Percentiles rank a stretch among this genome's conserved stretches.
Conservation (phyloP, 2,888 invertebrate genomes). For the Aethes cnicana region DNA sequence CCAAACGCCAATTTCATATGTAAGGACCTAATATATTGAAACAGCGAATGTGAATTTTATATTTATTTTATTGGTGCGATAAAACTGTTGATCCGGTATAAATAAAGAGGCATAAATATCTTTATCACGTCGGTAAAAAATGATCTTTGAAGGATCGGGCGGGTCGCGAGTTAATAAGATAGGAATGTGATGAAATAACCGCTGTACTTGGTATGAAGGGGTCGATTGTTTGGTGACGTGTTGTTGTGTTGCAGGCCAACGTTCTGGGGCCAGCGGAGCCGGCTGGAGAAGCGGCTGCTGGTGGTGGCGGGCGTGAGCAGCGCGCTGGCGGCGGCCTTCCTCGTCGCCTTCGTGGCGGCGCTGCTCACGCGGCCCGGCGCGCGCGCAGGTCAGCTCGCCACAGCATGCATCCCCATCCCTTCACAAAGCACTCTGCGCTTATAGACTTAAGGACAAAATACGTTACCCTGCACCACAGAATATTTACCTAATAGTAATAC, state of each 20-base stretch:
- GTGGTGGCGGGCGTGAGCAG: slow-evolving; percentile 52
- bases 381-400: slow-evolving; percentile 51
- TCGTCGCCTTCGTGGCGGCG: slow-evolving; percentile 64
- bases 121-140: slow-evolving; percentile 3
- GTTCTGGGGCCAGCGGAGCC: slow-evolving; percentile 67
- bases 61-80: background rate
- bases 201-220: too few species aligned
- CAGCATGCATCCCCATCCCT: background rate
- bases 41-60: background rate
- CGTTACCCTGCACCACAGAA: too few species aligned
- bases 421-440: background rate
- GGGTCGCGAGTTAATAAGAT: too few species aligned
- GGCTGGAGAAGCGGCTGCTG: slow-evolving; percentile 66
- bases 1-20: too few species aligned
- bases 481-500: too few species aligned
- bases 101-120: background rate
- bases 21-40: background rate
- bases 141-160: too few species aligned
- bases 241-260: slow-evolving; percentile 57
- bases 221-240: too few species aligned
- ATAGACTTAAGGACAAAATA: too few species aligned
- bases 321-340: slow-evolving; percentile 62
- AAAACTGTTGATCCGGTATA: background rate
- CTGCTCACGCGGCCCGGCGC: slow-evolving; percentile 48
- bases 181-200: too few species aligned